phyloP scores from a whole-genome alignment of 2,113 vertebrate genomes.

The Xiphophorus hellerii region DNA sequence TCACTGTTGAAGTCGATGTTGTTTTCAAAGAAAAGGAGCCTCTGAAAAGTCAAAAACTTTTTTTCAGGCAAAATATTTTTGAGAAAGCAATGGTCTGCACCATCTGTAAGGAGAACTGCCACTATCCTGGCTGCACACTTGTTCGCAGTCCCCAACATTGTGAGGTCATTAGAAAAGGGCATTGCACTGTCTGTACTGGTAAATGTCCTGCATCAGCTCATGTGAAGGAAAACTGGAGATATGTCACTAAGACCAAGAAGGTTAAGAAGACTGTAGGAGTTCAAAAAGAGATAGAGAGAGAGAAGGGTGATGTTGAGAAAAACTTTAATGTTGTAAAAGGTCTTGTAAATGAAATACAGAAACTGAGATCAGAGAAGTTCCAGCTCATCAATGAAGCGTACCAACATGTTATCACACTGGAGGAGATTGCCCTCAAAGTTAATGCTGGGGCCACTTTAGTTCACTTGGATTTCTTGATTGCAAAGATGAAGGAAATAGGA shows the following conservation, averaged over 20 bases:
- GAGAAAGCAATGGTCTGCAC: constrained; percentile 1
- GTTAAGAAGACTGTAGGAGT: neutral
- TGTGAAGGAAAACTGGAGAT: constrained; percentile 25
- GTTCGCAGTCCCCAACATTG: neutral
- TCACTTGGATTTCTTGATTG: constrained; percentile 12
- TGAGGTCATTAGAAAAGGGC: neutral
- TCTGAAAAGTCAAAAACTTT: accelerated
- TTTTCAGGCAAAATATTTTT: neutral
- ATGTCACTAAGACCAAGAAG: constrained; percentile 12
- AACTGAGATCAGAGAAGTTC: neutral
- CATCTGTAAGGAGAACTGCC: constrained; percentile 20
- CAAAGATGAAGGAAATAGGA: constrained; percentile 5
- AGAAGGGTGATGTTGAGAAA: neutral
- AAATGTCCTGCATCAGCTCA: constrained; percentile 16
- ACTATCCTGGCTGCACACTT: constrained; percentile 1
- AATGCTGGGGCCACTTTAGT: neutral
- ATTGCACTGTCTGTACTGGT: neutral
- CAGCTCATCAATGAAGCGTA: neutral
- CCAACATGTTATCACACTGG: constrained; percentile 12
- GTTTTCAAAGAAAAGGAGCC: neutral
- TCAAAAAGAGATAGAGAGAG: neutral
- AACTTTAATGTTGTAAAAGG: neutral
- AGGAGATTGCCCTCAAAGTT: neutral
- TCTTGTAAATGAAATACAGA: neutral
- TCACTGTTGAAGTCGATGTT: neutral